Base-by-base conservation (phyloP, 2,888 invertebrate species). In the Drosophila lutescens region DNA sequence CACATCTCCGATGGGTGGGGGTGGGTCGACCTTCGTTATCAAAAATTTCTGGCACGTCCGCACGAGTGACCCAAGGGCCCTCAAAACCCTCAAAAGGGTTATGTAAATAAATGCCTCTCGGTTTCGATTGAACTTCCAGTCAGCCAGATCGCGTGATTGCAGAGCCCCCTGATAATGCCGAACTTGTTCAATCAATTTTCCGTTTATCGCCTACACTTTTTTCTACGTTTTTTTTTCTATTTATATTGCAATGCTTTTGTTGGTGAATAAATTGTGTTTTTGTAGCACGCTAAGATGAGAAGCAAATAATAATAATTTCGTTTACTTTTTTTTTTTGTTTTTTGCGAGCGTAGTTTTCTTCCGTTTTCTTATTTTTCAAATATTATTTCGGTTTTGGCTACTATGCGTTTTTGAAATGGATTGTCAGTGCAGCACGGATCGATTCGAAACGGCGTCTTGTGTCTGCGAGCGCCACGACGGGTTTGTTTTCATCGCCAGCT, bases 401-500 rank as follows among this genome's bases (percentile, higher is more conserved):
- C n/a, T 58, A 68, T 30, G 43, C 12, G 41, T 43, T 44, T 50
- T 57, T 10, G 2, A 36, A 13, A 17, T 49, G 36, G 51, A 76
- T 56, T 79, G 86, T 74, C 80, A 82, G 79, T 82, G 79, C 77
- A 72, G 50, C 70, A 53, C 60, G 71, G 71, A 60, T 50, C 69
- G 69, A 59, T 70, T 69, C 53, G 69, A 82, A 79, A 74, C 69
- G 76, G 86, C 80, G 83, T 88, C 88, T 84, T 86, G 78, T 73
- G 78, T 86, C 83, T 79, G 86, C 76, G 83, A 88, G 72, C 79
- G 83, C 88, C 86, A 86, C 83, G 83, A 84, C 83, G 88, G 83
- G 83, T 84, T 84, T 84, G 88, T 88, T 86, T 86, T 79, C 82
- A 87, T 79, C 77, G 74, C 67, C 88, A 81, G 79, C 79, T 82